These are phyloP conservation scores for Zoanthus sansibaricus DNA, from an alignment of 92 coral and sea anemone genomes.

Conservation along the genomic window DNA sequence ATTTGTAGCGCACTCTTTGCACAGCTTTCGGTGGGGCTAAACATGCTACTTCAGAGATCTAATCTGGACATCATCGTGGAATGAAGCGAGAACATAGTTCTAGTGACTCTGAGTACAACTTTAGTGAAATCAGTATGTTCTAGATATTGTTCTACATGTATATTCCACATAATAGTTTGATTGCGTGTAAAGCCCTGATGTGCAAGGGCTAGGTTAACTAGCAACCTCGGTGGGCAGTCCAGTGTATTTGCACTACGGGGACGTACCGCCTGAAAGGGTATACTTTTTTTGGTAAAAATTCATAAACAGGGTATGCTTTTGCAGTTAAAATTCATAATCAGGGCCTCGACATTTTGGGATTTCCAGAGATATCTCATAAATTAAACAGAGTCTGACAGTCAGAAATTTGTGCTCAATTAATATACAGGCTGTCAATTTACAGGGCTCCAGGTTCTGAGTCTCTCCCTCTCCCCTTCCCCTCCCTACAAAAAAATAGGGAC, in stretches of 20 bases:
- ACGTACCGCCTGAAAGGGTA: background rate
- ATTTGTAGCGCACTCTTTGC: slow-evolving; percentile 9
- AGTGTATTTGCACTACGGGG: background rate
- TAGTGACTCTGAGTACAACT: background rate
- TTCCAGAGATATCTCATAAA: slow-evolving; percentile 1
- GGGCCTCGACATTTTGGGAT: slow-evolving; percentile 11
- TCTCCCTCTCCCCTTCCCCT: background rate
- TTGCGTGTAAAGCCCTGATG: slow-evolving; percentile 17
- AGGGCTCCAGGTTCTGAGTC: background rate
- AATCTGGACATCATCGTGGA: slow-evolving; percentile 5
- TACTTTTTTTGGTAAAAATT: background rate
- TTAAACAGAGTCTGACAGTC: slow-evolving; percentile 3
- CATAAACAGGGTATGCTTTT: slow-evolving; percentile 1
- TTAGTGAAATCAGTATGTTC: background rate
- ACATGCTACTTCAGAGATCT: slow-evolving; percentile 14
- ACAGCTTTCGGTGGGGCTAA: background rate
- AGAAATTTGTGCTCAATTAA: background rate
- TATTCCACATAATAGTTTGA: slow-evolving; percentile 3
- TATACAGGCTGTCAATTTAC: background rate
- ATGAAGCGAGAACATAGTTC: background rate
- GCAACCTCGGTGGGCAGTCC: background rate
- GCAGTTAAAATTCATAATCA: slow-evolving; percentile 6
- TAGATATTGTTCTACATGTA: background rate
- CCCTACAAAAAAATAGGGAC: background rate
- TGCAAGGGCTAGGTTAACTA: slow-evolving; percentile 10